Base-by-base conservation (phyloP, 1,140 invertebrate species). In the Megalopta genalis region DNA sequence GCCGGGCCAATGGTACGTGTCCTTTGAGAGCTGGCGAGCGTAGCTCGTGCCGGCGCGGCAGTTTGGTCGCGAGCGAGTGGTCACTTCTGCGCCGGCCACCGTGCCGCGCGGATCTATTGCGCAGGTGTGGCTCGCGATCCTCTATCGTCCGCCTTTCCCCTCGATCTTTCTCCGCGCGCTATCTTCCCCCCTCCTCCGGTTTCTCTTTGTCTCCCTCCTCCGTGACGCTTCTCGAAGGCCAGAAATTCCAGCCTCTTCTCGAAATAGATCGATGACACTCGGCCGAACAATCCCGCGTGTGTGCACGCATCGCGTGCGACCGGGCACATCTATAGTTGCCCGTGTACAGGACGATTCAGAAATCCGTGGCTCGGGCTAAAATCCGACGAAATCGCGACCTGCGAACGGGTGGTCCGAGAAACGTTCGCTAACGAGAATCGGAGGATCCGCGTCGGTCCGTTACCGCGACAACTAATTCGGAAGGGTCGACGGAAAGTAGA, bases 231-330 rank as follows among this genome's bases (percentile, higher is more conserved):
- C 80, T 46, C 86, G 87, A 88, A 90, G 88, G 90, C 84, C 90
- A 90, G 90, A 91, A 92, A 92, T 92, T 92, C 91, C 90, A 87
- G 85, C 87, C 88, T 90, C 89, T 83, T 87, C 90, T 89, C 69
- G 83, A 92, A 92, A 92, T 92, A 92, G 92, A 93, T 92, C 91
- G 90, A 92, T 92, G 91, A 92, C 91, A 92, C 91, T 92, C 89
- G 86, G 73, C 86, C 87, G 89, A 90, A 86, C 86, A 85, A 89
- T 89, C 90, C 88, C 85, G 86, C 64, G 75, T 70, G 76, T 46
- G 69, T 80, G 81, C 80, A 82, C 83, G 82, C 81, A 82, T 63
- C 60, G 68, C 57, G 23, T n/a, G 32, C 74, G 74, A 77, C 69
- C 37, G 74, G 46, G 64, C 52, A 46, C 23, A n/a, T 60, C 69